Base-by-base conservation (phyloP, 1,140 invertebrate species). In the Heliconius hewitsoni region DNA sequence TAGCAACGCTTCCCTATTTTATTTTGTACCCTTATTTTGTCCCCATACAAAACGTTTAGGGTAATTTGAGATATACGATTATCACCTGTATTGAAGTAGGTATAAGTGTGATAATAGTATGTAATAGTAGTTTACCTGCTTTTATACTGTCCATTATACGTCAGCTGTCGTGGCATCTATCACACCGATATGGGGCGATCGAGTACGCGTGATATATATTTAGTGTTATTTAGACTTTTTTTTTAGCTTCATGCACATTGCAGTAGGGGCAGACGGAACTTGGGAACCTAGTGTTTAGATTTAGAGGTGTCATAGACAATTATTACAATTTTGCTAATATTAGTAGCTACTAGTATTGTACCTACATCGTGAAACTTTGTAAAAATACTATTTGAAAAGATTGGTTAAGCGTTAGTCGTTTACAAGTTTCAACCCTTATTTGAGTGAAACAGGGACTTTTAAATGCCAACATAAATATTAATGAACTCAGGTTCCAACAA, bases 1-100 rank as follows among this genome's bases (percentile, higher is more conserved):
- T 90, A 79, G 85, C 83, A 87, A 90, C 89, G 83, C 83, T 86
- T 88, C 89, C 87, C 85, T 89, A 90, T 88, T 90, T 87, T 85
- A 86, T 83, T 73, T 73, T 60, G 74, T 76, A 77, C 79, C 88
- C 87, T 82, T 83, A 76, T 46, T 75, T 76, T 73, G 74, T 75
- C 78, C 76, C 76, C 79, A 71, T 71, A 11, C n/a, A 70, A 30
- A 30, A 66, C n/a, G 50, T 27, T 66, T 30, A 16, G 60, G 23
- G 60, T 50, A 52, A 39, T 42, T 23, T 37, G 8, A n/a, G 37
- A 76, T 72, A 74, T 52, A 73, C 76, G 52, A 77, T 74, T 70
- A 72, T 80, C 70, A 39, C 39, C 46, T 55, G 55, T 80, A 76
- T 57, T 2, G 0, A 3, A 13, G 5, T 0, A 27, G 6, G 0